Conservation (phyloP, 2,797 vertebrate species). For the Hoplostethus atlanticus region DNA sequence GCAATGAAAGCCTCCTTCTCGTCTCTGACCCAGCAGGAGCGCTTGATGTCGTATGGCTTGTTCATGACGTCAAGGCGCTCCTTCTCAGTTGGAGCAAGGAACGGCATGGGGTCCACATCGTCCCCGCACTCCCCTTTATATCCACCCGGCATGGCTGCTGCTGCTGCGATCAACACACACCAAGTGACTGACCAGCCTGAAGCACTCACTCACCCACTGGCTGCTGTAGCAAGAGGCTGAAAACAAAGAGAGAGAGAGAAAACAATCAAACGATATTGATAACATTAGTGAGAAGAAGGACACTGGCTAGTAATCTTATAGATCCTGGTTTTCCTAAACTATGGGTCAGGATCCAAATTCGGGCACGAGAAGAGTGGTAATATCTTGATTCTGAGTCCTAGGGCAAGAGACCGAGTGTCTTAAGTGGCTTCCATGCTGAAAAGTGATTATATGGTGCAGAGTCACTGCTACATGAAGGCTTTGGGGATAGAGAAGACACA, state of each 20-base stretch:
- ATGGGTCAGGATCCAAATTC: background rate
- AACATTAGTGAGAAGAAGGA: background rate
- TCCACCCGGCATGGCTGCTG: slow-evolving; percentile 65
- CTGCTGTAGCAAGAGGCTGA: slow-evolving; percentile 28
- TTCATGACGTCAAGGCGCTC: slow-evolving; percentile 76
- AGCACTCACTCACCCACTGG: slow-evolving; percentile 21
- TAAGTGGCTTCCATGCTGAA: background rate
- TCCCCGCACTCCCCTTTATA: slow-evolving; percentile 79
- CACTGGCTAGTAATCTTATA: background rate
- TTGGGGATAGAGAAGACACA: background rate
- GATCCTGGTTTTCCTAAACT: background rate
- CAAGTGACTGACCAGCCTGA: slow-evolving; percentile 16
- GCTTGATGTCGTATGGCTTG: slow-evolving; percentile 81
- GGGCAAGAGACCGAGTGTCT: background rate
- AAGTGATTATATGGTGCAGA: background rate
- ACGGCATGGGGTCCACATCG: slow-evolving; percentile 77
- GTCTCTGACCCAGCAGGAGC: slow-evolving; percentile 80
- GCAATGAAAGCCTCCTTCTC: slow-evolving; percentile 76
- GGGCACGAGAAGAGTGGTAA: background rate
- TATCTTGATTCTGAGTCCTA: background rate
- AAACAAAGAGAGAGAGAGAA: background rate
- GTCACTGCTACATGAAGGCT: background rate
- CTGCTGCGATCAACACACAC: slow-evolving; percentile 28
- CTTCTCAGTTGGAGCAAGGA: slow-evolving; percentile 74
- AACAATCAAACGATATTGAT: background rate